phyloP scores from a whole-genome alignment of 2,113 vertebrate species.

The Phalacrocorax brasilianus region DNA sequence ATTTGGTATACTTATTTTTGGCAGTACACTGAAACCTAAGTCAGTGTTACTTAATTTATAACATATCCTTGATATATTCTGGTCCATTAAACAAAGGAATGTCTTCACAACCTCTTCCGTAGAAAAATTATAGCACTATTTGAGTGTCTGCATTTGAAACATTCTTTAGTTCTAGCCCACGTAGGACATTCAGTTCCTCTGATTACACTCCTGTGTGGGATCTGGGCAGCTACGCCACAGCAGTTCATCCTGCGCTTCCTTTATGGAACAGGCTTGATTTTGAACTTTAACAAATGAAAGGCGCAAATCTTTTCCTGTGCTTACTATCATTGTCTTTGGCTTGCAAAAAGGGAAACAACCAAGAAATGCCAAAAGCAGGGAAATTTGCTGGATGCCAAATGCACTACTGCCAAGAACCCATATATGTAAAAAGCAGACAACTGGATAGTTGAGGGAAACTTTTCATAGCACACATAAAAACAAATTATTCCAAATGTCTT shows the following conservation, averaged over 20 bases:
- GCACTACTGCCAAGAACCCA: background rate
- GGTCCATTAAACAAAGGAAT: constrained; percentile 20
- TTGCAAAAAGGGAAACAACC: background rate
- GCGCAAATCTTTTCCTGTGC: background rate
- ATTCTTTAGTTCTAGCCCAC: background rate
- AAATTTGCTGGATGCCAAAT: background rate
- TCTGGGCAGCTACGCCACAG: background rate
- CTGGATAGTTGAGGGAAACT: background rate
- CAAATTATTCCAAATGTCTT: background rate
- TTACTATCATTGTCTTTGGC: background rate
- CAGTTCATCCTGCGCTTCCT: background rate
- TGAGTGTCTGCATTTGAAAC: background rate
- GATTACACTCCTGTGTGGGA: background rate
- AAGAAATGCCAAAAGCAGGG: background rate
- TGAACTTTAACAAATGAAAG: background rate
- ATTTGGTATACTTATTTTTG: background rate
- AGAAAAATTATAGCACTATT: background rate
- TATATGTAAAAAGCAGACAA: background rate
- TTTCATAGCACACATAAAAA: background rate
- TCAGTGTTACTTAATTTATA: constrained; percentile 14
- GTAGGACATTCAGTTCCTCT: background rate
- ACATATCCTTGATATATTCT: background rate
- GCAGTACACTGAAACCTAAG: background rate
- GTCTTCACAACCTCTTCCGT: background rate
- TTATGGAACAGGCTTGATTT: background rate